These are phyloP conservation scores for Bradypodion pumilum DNA, from an alignment of 2,797 vertebrate genomes.

Conservation along the genomic window DNA sequence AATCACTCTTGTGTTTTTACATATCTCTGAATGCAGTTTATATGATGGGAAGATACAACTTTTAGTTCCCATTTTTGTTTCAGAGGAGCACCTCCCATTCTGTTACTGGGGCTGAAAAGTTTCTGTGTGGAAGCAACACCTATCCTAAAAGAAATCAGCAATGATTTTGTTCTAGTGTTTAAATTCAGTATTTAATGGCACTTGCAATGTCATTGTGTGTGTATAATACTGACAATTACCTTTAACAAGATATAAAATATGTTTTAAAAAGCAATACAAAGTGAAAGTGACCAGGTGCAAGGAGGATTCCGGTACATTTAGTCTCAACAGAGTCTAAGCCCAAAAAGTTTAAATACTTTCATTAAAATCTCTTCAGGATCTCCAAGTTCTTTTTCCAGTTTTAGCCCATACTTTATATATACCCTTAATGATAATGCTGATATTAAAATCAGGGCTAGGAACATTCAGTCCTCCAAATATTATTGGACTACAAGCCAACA, in stretches of 20 bases:
- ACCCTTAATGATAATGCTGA: background rate
- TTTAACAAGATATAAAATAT: background rate
- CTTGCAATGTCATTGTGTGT: background rate
- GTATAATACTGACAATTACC: background rate
- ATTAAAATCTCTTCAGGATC: background rate
- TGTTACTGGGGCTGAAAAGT: too few relatives aligned
- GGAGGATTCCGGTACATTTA: background rate
- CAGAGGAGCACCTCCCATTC: too few relatives aligned
- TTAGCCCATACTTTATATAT: background rate
- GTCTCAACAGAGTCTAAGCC: background rate
- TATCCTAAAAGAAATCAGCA: background rate
- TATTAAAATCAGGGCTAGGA: background rate
- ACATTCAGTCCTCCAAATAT: background rate
- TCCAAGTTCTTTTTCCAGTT: background rate
- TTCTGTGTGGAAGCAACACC: too few relatives aligned
- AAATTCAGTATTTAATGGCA: conserved; percentile 1
- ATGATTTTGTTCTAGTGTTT: background rate
- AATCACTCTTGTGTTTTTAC: too few relatives aligned
- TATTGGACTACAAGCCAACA: background rate
- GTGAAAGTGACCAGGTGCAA: background rate
- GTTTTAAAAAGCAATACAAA: background rate
- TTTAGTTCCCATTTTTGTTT: too few relatives aligned
- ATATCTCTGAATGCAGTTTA: too few relatives aligned
- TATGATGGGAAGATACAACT: too few relatives aligned
- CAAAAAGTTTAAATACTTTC: background rate